Base-by-base conservation (phyloP, 1,140 invertebrate species). In the Drosophila kurseongensis region DNA sequence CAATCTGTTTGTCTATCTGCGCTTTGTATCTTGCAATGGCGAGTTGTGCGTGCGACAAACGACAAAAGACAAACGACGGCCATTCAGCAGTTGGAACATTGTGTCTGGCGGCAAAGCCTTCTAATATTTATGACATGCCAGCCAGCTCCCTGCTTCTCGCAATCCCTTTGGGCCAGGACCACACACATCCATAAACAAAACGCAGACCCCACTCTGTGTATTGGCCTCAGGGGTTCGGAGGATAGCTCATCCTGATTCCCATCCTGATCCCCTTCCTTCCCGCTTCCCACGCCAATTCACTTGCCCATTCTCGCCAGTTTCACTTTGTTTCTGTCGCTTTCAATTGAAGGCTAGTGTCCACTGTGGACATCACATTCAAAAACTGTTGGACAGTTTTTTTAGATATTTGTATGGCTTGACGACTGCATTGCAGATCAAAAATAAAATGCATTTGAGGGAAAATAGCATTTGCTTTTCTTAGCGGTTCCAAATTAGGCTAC, bases 1-100 rank as follows among this genome's bases (percentile, higher is more conserved):
- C 82, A 85, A 85, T 86, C 82, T 86, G 82, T 86, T 85, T 86
- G 82, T 51, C 61, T 81, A 86, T 85, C 82, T 81, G 55, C 57
- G 75, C 75, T 76, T 78, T 81, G 78, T 71, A 78, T 85, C 68
- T 86, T 50, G 75, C 57, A 62, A 62, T 45, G 74, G 56, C 65
- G 36, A 50, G 60, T 12, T 51, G 76, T 73, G 80, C 65, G 75
- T 61, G 58, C 56, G 54, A 67, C 61, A 57, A 59, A 57, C 61
- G 55, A 63, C 27, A 58, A 44, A 48, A 27, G 56, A 67, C 65
- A 67, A 51, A 50, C 58, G 47, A 51, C 56, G 27, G 18, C 40
- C n/a, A 16, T 4, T 1, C 38, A 23, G 16, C 38, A 36, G 45
- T 45, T 29, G 41, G 29, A 47, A 36, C 61, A 67, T 56, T 54